phyloP scores from a whole-genome alignment of 2,113 vertebrate species.

The Chamaetylas fuelleborni region DNA sequence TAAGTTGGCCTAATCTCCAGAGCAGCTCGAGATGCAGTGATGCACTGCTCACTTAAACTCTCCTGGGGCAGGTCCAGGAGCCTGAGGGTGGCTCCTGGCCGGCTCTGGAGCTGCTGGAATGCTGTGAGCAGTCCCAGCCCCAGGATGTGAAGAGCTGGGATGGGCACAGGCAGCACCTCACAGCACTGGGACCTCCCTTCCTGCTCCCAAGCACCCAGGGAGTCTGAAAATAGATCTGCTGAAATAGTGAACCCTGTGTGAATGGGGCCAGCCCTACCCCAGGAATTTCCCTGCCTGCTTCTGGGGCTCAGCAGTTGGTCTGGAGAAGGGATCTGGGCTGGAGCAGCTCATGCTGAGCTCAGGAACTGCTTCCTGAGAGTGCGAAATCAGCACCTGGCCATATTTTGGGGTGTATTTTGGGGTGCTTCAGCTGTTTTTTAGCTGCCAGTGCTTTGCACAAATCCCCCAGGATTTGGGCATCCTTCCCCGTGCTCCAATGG shows the following conservation, averaged over 20 bases:
- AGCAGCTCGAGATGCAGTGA: background rate
- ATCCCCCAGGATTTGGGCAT: fast-evolving
- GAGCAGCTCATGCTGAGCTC: background rate
- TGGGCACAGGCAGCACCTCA: background rate
- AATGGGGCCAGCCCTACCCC: background rate
- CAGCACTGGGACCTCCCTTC: background rate
- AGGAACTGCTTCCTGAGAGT: background rate
- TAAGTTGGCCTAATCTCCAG: background rate
- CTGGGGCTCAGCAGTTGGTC: background rate
- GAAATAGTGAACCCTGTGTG: background rate
- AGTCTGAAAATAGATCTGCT: background rate
- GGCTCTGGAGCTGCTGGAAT: background rate
- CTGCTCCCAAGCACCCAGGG: fast-evolving
- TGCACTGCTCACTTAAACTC: background rate
- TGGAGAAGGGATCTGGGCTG: background rate
- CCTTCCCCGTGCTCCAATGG: fast-evolving
- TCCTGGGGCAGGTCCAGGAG: fast-evolving
- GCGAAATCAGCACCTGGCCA: background rate
- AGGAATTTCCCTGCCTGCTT: fast-evolving
- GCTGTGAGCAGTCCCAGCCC: fast-evolving
- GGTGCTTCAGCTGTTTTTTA: background rate
- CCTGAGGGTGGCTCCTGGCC: fast-evolving
- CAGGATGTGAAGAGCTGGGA: fast-evolving
- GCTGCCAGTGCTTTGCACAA: background rate
- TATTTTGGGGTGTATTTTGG: background rate